Conservation (phyloP, 2,797 vertebrate species). For the Lerista edwardsae region DNA sequence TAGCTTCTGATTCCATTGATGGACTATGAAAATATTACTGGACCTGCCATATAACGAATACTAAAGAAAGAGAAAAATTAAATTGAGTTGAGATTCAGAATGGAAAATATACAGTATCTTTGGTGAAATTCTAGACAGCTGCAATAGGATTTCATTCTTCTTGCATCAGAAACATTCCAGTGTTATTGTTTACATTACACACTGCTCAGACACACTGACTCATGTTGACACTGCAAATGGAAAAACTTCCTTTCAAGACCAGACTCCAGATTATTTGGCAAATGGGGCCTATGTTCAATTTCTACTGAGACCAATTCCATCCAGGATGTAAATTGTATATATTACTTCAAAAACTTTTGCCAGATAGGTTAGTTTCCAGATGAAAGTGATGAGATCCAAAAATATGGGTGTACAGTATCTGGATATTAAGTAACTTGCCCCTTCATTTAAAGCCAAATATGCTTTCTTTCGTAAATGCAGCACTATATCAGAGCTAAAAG, state of each 20-base stretch:
- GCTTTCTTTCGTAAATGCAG: neutral
- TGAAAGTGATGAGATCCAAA: neutral
- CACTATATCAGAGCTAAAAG: neutral
- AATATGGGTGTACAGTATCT: neutral
- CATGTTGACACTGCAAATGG: neutral
- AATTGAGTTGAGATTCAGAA: rapidly evolving
- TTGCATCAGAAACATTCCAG: rapidly evolving
- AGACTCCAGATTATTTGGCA: neutral
- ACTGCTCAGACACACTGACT: neutral
- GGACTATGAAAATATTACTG: slow-evolving; percentile 61
- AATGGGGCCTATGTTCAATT: neutral
- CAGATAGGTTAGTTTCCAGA: neutral
- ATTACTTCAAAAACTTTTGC: neutral
- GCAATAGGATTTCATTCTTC: rapidly evolving
- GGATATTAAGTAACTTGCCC: neutral
- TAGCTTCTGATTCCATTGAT: slow-evolving; percentile 83
- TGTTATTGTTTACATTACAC: neutral
- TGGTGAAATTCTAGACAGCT: rapidly evolving
- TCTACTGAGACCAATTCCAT: neutral
- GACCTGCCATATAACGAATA: slow-evolving; percentile 9
- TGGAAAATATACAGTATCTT: neutral
- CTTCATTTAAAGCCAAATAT: neutral
- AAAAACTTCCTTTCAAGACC: neutral
- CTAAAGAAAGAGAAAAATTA: slow-evolving; percentile 39
- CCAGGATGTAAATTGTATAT: neutral